A percentile compares a stretch with the other conserved stretches of the same genome.
These are phyloP conservation scores for Nycticryphes semicollaris DNA, from an alignment of 2,113 vertebrate genomes.

Conservation along the genomic window DNA sequence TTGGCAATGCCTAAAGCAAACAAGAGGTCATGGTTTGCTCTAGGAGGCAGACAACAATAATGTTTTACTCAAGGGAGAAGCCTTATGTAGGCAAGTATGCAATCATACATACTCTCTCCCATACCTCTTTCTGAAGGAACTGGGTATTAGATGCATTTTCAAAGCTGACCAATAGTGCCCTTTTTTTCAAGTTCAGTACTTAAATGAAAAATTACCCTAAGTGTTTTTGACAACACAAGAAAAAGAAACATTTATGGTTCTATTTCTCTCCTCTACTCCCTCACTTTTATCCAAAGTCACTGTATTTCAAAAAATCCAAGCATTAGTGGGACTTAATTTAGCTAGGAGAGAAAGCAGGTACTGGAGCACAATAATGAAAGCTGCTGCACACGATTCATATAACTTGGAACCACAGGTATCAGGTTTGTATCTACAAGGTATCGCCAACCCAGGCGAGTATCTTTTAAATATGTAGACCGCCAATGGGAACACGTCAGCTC, in stretches of 20 bases:
- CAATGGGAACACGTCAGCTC: neutral
- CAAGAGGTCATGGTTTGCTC: neutral
- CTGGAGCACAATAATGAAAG: neutral
- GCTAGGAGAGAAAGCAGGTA: neutral
- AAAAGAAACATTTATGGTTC: neutral
- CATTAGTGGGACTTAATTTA: neutral
- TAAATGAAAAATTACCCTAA: neutral
- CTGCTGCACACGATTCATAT: neutral
- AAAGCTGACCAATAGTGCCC: neutral
- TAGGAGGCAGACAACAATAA: neutral
- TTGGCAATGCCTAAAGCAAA: neutral
- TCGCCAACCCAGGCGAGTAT: neutral
- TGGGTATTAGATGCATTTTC: neutral
- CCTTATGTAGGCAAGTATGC: neutral
- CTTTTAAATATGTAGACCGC: neutral
- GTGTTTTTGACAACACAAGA: neutral
- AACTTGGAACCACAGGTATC: neutral
- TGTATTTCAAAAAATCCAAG: neutral
- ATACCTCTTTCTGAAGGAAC: neutral
- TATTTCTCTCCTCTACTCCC: neutral
- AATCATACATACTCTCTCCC: neutral
- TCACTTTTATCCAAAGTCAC: neutral
- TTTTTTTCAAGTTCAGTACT: neutral
- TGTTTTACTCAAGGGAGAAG: neutral
- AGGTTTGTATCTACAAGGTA: neutral